Evolutionary conservation across 2,888 invertebrate species (phyloP), one percentile per base, ranked within the genome.

Genomic region (Agrilus mali): DNA sequence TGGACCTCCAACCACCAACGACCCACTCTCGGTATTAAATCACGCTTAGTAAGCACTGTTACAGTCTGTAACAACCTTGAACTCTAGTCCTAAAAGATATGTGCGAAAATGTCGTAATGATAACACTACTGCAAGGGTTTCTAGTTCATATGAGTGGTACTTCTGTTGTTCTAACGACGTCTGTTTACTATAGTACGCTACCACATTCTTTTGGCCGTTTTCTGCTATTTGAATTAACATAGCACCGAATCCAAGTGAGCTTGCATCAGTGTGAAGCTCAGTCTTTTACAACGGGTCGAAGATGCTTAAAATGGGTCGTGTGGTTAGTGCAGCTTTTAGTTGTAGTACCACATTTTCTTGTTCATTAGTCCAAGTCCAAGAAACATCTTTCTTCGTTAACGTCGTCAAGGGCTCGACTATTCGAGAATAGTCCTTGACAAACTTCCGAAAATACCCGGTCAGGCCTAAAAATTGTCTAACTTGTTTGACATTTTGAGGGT

Each of bases 1-100:
- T 51, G 50, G 12, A 51, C 38, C 8, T 48, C 17, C 10, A 52
- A 27, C 49, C 50, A 53, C 48, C 51, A 54, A 12, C 53, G 31
- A 7, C 31, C 53, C 5, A 52, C 39, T 36, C 50, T 20, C 14
- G 52, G 50, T 22, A 48, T 36, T 13, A 50, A 34, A 36, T 51
- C 48, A 27, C 43, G 49, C 31, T 52, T 53, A 1, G 43, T 34
- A 40, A 49, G 40, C 7, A 53, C 43, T 4, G 44, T 43, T 49
- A 33, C 51, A 54, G 20, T 54, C 50, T 14, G 53, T 54, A 5
- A 54, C 34, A 13, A 54, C 40, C n/a, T 22, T 46, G 22, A 53
- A 53, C 8, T 46, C n/a, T 2, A 49, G 14, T 8, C 38, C 38
- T 12, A 38, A 17, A 6, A 38, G 38, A 20, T 38, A 38, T 20